Conservation (phyloP, 2,888 invertebrate genomes). For the Phymatocera aterrima region DNA sequence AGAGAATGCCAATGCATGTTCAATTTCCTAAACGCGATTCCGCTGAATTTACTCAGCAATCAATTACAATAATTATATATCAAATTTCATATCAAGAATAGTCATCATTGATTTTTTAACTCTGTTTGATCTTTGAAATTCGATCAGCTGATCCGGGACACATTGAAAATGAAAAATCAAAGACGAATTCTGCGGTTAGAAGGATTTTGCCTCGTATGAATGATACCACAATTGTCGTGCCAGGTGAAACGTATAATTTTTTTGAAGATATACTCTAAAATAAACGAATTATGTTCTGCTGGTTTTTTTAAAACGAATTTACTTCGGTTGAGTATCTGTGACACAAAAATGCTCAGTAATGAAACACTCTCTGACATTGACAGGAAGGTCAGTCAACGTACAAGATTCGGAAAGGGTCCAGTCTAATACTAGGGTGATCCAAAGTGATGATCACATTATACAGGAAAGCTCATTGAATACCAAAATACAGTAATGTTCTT, state of each 20-base stretch:
- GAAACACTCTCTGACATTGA: background rate
- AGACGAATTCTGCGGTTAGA: background rate
- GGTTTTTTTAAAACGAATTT: background rate
- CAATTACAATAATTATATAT: no score
- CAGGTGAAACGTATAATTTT: background rate
- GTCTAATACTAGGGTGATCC: background rate
- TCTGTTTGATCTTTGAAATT: no score
- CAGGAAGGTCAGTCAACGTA: background rate
- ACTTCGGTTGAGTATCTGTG: background rate
- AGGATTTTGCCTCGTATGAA: background rate
- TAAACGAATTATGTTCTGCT: background rate
- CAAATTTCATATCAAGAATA: no score
- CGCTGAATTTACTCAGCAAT: no score
- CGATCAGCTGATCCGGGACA: no score
- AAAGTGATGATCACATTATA: background rate
- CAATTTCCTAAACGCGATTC: no score
- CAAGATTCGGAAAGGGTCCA: background rate
- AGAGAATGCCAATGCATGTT: no score
- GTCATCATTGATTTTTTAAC: no score
- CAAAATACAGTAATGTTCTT: background rate
- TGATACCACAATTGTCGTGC: background rate
- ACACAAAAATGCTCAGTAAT: background rate
- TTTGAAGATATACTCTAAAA: background rate
- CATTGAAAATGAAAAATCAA: no score
- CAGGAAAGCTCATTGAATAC: background rate